Evolutionary conservation across 53 echinoderm and acorn worm species (phyloP).

Genomic region (Glandiceps talaboti): DNA sequence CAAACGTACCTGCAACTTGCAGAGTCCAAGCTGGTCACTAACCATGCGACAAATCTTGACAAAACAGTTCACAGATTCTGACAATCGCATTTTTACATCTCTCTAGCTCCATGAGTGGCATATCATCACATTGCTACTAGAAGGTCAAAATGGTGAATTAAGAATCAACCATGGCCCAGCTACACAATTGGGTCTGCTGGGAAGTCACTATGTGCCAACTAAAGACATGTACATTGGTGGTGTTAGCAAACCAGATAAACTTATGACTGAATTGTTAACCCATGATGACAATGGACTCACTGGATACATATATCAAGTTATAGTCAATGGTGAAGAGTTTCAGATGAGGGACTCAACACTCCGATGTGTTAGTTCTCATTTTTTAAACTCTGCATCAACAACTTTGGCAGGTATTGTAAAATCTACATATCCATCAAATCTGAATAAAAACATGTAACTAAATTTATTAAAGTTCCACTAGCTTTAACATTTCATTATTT

Average conservation of each 20-base stretch:
- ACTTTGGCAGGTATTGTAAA: constrained; percentile 81
- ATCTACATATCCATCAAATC: no score
- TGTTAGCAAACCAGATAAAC: constrained; percentile 15
- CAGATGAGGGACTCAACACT: constrained; percentile 32
- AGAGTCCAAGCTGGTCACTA: no score
- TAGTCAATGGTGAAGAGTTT: constrained; percentile 31
- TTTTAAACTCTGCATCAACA: constrained; percentile 57
- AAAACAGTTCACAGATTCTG: no score
- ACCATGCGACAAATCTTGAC: no score
- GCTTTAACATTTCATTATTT: no score
- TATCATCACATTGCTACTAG: constrained; percentile 29
- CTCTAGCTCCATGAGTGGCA: constrained; percentile 51
- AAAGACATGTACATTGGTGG: constrained; percentile 38
- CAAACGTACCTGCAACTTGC: no score
- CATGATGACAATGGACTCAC: constrained; percentile 26
- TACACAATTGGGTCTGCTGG: constrained; percentile 38
- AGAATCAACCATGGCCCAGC: constrained; percentile 68
- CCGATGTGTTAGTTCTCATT: constrained; percentile 18
- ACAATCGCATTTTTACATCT: neutral
- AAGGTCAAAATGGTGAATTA: constrained; percentile 36
- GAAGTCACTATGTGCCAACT: constrained; percentile 20
- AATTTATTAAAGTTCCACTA: no score
- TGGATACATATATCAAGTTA: constrained; percentile 50
- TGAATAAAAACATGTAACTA: no score
- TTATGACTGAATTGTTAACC: constrained; percentile 12